Percentiles rank a stretch among this genome's conserved stretches.
phyloP scores from a whole-genome alignment of 2,797 vertebrate species.

The Otolemur crassicaudatus region DNA sequence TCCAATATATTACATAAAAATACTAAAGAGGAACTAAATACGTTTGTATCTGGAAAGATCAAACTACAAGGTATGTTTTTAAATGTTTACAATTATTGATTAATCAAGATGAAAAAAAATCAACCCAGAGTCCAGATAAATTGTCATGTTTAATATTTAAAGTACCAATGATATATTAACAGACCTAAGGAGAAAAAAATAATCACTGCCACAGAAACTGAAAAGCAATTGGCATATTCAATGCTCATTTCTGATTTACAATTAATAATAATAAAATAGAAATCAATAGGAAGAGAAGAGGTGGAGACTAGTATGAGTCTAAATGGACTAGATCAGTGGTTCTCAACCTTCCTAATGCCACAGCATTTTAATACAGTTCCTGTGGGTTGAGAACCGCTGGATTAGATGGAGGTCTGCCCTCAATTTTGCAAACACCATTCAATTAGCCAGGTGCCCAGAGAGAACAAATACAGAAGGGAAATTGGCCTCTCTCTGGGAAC shows the following conservation, averaged over 20 bases:
- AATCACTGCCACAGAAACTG: background rate
- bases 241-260: background rate
- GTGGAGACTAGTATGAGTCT: too few relatives aligned
- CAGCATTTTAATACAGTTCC: too few relatives aligned
- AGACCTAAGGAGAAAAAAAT: background rate
- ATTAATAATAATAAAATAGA: background rate
- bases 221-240: background rate
- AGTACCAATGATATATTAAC: background rate
- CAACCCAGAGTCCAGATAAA: background rate
- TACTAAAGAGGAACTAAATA: background rate
- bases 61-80: background rate
- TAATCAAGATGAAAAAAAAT: conserved; percentile 17
- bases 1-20: background rate
- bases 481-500: too few relatives aligned
- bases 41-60: background rate
- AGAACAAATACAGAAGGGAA: too few relatives aligned
- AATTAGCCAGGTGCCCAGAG: too few relatives aligned
- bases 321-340: too few relatives aligned
- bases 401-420: too few relatives aligned
- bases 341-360: too few relatives aligned
- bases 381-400: too few relatives aligned
- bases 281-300: background rate
- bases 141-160: background rate
- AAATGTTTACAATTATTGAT: background rate
- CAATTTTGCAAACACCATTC: too few relatives aligned